Percentiles rank a stretch among this genome's conserved stretches.
phyloP scores from a whole-genome alignment of 2,113 vertebrate species.

The Fulica atra region DNA sequence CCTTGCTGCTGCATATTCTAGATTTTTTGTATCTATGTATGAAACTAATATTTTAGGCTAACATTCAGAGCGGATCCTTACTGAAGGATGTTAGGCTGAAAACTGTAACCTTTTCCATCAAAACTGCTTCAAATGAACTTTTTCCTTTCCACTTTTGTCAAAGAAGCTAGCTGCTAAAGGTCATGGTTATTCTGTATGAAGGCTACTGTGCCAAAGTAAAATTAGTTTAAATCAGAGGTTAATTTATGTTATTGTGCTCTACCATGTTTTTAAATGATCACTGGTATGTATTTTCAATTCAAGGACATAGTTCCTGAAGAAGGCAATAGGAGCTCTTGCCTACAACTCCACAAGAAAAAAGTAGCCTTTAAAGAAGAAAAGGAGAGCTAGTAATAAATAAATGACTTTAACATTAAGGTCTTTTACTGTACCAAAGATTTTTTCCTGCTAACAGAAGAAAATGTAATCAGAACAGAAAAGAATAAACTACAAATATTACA shows the following conservation, averaged over 20 bases:
- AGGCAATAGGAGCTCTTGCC: not conserved
- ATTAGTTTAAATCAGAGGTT: not conserved
- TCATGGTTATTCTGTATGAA: not conserved
- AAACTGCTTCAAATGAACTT: not conserved
- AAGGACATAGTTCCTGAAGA: not conserved
- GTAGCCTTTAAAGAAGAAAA: not conserved
- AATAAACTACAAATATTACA: not conserved
- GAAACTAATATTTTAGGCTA: not conserved
- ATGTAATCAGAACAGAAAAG: not conserved
- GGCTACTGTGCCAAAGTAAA: not conserved
- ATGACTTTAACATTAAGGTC: not conserved
- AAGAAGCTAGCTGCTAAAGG: not conserved
- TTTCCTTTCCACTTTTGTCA: not conserved
- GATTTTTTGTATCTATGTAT: not conserved
- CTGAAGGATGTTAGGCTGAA: not conserved
- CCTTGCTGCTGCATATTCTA: not conserved
- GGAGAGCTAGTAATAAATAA: not conserved
- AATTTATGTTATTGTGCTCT: not conserved
- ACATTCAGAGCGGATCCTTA: not conserved
- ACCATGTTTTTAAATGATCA: not conserved
- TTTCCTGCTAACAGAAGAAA: not conserved
- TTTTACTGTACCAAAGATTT: not conserved
- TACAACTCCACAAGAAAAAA: not conserved
- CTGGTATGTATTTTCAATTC: not conserved
- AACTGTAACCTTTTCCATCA: not conserved